Evolutionary conservation across 2,888 invertebrate genomes (phyloP).

Genomic region (Drosophila mercatorum): DNA sequence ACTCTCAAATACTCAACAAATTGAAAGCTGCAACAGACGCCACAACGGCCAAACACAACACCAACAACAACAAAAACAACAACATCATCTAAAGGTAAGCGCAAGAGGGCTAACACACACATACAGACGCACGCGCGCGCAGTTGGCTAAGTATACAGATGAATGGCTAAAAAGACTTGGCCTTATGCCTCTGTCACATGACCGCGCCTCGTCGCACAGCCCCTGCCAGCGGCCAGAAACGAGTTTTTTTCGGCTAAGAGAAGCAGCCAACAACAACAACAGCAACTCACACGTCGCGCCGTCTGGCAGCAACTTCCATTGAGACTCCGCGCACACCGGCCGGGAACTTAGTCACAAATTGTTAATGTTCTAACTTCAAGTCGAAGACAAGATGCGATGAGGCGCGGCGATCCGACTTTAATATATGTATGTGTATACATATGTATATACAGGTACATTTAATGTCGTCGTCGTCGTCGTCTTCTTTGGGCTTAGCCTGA

Average conservation of each 20-base stretch:
- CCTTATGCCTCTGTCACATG: conserved; percentile 66
- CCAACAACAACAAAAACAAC: conserved; percentile 8
- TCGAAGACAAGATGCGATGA: neutral
- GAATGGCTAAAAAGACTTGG: conserved; percentile 47
- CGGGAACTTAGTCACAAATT: conserved; percentile 52
- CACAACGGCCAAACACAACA: conserved; percentile 20
- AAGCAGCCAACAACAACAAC: conserved; percentile 1
- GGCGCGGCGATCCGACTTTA: conserved; percentile 8
- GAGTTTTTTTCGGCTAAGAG: conserved; percentile 62
- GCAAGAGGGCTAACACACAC: conserved; percentile 38
- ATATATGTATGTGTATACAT: neutral
- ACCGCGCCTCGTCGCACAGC: conserved; percentile 47
- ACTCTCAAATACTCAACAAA: conserved; percentile 37
- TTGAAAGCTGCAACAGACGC: conserved; percentile 55
- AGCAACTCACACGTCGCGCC: conserved; percentile 38
- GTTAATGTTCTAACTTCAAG: conserved; percentile 54
- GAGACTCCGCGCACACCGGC: conserved; percentile 36
- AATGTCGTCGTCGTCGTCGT: conserved; percentile 5
- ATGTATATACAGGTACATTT: neutral
- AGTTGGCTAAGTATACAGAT: conserved; percentile 25
- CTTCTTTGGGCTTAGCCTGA: conserved; percentile 34
- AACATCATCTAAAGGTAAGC: conserved; percentile 57
- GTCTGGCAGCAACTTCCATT: conserved; percentile 54
- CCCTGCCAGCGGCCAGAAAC: conserved; percentile 59
- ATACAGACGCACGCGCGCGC: conserved; percentile 6